These are phyloP conservation scores for Phycodurus eques DNA, from an alignment of 2,113 vertebrate genomes.

Conservation along the genomic window DNA sequence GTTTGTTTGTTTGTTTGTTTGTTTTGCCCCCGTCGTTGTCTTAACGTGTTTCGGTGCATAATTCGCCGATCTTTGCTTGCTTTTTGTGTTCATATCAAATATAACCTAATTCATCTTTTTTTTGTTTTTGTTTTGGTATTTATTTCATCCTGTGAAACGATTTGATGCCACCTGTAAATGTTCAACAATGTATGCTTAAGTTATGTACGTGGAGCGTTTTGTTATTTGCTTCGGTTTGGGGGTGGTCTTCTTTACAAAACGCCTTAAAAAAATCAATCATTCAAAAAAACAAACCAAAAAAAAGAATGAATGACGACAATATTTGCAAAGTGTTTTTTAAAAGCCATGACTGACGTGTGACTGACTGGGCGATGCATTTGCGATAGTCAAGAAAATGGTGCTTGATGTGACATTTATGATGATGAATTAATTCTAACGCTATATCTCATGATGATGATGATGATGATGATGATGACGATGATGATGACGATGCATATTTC, in stretches of 20 bases:
- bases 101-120: slow-evolving; percentile 41
- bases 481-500: slow-evolving; percentile 22
- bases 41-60: slow-evolving; percentile 60
- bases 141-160: slow-evolving; percentile 71
- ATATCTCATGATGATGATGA: slow-evolving; percentile 27
- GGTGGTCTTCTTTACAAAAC: slow-evolving; percentile 57
- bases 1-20: slow-evolving; percentile 20
- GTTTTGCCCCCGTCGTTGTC: slow-evolving; percentile 53
- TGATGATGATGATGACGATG: slow-evolving; percentile 34
- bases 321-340: slow-evolving; percentile 1
- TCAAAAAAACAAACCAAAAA: background rate
- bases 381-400: slow-evolving; percentile 11
- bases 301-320: slow-evolving; percentile 11
- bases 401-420: slow-evolving; percentile 35
- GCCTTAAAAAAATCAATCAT: slow-evolving; percentile 62
- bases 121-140: slow-evolving; percentile 60
- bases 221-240: slow-evolving; percentile 58
- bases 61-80: slow-evolving; percentile 59
- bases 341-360: slow-evolving; percentile 55
- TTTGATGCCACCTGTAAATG: slow-evolving; percentile 59
- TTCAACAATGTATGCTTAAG: slow-evolving; percentile 67
- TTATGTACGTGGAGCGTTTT: slow-evolving; percentile 78
- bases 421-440: slow-evolving; percentile 26
- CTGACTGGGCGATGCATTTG: background rate
- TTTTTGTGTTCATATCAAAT: slow-evolving; percentile 54